A percentile compares a stretch with the other conserved stretches of the same genome.
phyloP scores from a whole-genome alignment of 2,888 invertebrate genomes.

The Phengaris alcon region DNA sequence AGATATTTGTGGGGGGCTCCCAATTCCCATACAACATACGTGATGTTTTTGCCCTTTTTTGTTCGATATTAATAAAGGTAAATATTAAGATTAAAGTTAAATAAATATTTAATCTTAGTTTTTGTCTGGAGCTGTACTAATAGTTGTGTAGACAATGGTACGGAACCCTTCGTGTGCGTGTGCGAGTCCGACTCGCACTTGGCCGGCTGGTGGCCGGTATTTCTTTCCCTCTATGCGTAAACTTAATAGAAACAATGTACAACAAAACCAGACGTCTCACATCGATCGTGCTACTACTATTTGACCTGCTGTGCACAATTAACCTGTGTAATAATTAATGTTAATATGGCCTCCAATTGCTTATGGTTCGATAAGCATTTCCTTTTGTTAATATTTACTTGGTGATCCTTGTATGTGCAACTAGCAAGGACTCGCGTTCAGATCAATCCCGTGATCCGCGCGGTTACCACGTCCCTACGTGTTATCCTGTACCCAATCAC shows the following conservation, averaged over 20 bases:
- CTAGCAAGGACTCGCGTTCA: background rate
- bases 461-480: background rate
- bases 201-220: no score
- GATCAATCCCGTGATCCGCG: background rate
- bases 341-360: conserved; percentile 11
- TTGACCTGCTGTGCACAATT: background rate
- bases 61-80: no score
- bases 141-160: no score
- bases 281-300: background rate
- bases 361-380: conserved; percentile 20
- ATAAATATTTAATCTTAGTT: no score
- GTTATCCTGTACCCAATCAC: conserved; percentile 1
- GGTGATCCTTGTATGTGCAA: background rate
- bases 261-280: background rate
- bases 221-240: background rate
- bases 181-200: no score
- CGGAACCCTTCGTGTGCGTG: no score
- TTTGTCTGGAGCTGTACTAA: no score
- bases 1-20: no score
- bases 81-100: no score
- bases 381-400: conserved; percentile 7
- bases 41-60: no score
- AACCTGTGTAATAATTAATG: conserved; percentile 17
- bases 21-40: no score
- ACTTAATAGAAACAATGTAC: background rate